Conservation (phyloP, 2,888 invertebrate species). For the Polymixis flavicincta region DNA sequence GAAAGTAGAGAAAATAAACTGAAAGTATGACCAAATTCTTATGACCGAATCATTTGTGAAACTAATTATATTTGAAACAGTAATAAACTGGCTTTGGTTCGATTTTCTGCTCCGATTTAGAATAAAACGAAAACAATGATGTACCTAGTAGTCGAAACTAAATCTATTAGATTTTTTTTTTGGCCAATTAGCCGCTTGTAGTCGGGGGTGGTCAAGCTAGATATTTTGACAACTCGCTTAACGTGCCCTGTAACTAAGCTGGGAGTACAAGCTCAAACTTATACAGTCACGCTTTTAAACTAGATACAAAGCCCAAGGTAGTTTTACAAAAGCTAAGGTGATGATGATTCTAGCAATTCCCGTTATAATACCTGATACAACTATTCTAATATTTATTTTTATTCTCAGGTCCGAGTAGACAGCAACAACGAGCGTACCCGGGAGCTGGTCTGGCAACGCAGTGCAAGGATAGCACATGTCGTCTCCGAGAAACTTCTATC, state of each 20-base stretch:
- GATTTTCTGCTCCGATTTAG: constrained; percentile 3
- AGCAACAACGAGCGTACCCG: constrained; percentile 96
- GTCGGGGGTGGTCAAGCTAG: background rate
- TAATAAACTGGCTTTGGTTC: background rate
- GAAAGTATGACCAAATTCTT: constrained; percentile 34
- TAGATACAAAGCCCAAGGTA: too few relatives aligned
- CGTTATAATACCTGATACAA: background rate
- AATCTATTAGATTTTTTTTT: background rate
- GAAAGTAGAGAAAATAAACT: constrained; percentile 10
- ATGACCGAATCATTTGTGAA: background rate
- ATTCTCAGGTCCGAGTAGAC: constrained; percentile 94
- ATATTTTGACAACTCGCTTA: background rate
- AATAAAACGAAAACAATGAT: constrained; percentile 10
- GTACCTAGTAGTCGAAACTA: background rate
- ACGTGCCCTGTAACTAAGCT: background rate
- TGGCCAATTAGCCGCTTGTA: background rate
- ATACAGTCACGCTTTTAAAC: too few relatives aligned
- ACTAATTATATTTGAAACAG: constrained; percentile 1
- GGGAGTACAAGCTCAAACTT: background rate
- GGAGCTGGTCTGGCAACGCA: constrained; percentile 95
- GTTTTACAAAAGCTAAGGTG: background rate
- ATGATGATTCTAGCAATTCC: background rate
- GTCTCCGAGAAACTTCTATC: constrained; percentile 94
- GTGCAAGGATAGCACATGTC: constrained; percentile 95
- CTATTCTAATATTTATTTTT: constrained; percentile 3